phyloP scores from a whole-genome alignment of 2,113 vertebrate species.

The Entomyzon cyanotis region DNA sequence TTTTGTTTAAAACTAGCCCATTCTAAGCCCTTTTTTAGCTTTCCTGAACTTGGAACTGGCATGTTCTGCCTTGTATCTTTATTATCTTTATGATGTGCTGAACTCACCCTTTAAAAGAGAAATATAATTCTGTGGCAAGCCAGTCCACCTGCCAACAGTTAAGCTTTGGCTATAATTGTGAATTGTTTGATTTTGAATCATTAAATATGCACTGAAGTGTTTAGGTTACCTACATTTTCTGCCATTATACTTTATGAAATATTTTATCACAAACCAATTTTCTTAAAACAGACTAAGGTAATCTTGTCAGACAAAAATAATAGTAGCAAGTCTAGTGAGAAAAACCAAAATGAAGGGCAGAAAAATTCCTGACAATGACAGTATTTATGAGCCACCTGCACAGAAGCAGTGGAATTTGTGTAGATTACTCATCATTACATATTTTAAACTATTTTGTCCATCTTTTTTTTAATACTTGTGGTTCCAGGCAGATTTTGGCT shows the following conservation, averaged over 20 bases:
- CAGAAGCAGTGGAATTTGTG: not conserved
- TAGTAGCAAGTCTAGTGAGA: not conserved
- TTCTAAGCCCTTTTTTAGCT: not conserved
- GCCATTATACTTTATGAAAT: not conserved
- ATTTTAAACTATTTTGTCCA: not conserved
- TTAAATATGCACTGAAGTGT: not conserved
- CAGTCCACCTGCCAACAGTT: not conserved
- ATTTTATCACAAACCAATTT: not conserved
- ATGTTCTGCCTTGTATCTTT: not conserved
- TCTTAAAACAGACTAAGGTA: not conserved
- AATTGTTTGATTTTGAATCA: not conserved
- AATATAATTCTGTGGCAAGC: not conserved
- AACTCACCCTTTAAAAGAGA: not conserved
- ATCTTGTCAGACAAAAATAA: not conserved
- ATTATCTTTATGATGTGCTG: not conserved
- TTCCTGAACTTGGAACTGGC: not conserved
- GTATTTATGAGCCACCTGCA: not conserved
- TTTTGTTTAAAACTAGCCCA: not conserved
- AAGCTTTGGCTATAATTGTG: not conserved
- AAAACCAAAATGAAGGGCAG: not conserved
- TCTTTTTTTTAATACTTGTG: not conserved
- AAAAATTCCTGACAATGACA: not conserved
- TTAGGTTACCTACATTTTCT: not conserved
- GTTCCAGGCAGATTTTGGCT: not conserved
- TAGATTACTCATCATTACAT: not conserved